Evolutionary conservation across 2,113 vertebrate genomes (phyloP).

Genomic region (Macheiramphus alcinus): DNA sequence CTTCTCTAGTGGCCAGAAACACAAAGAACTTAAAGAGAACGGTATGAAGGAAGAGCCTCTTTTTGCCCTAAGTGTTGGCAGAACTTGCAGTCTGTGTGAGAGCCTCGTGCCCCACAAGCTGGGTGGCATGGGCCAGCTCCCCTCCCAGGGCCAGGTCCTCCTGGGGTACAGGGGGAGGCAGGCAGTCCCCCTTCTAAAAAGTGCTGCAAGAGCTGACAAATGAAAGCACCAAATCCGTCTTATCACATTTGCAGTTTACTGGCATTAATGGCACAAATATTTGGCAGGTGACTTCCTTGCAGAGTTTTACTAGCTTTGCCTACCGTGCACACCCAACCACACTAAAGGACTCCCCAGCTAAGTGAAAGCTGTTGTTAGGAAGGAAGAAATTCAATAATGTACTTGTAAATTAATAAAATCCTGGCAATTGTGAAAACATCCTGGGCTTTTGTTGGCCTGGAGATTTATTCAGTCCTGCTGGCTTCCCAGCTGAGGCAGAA

Average conservation of each 20-base stretch:
- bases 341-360: not conserved
- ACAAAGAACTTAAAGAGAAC: not conserved
- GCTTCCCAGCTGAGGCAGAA: conserved; percentile 27
- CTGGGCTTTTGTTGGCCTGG: not conserved
- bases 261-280: not conserved
- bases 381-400: not conserved
- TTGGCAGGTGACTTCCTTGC: not conserved
- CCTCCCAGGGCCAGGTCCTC: too few relatives aligned
- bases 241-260: not conserved
- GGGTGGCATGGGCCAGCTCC: not conserved
- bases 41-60: not conserved
- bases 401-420: conserved; percentile 39
- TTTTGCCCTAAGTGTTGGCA: not conserved
- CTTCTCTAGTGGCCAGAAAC: not conserved
- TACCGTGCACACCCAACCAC: not conserved
- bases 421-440: conserved; percentile 3
- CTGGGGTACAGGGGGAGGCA: not conserved
- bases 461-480: conserved; percentile 47
- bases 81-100: not conserved
- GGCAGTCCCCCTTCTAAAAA: not conserved
- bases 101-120: not conserved
- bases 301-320: not conserved
- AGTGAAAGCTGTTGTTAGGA: not conserved
- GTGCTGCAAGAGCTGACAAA: not conserved
- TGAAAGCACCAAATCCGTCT: not conserved